Percentiles rank a stretch among this genome's conserved stretches.
Evolutionary conservation across 92 coral and sea anemone species (phyloP).

Genomic region (Virgularia gustaviana): DNA sequence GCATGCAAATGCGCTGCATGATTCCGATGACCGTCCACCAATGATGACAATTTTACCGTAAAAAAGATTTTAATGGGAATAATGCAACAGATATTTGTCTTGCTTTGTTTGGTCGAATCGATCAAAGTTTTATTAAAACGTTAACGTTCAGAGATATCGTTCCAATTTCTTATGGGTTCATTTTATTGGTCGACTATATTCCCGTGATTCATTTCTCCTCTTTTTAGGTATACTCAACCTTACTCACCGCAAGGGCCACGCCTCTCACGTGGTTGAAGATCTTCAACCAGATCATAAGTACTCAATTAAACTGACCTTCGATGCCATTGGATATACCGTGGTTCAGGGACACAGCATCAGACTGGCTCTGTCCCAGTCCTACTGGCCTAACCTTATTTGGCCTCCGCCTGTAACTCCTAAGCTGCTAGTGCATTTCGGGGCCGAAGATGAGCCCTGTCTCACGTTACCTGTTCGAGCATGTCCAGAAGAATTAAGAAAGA

Average conservation of each 20-base stretch:
- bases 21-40: no score
- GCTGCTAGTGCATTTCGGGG: conserved; percentile 52
- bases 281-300: conserved; percentile 51
- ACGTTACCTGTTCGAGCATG: conserved; percentile 55
- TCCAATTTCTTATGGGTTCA: no score
- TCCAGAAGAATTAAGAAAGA: conserved; percentile 1
- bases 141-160: no score
- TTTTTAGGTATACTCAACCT: conserved; percentile 61
- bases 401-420: conserved; percentile 63
- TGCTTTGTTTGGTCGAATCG: no score
- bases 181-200: no score
- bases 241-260: conserved; percentile 64
- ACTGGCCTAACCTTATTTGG: conserved; percentile 71
- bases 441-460: conserved; percentile 50
- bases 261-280: conserved; percentile 42
- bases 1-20: no score
- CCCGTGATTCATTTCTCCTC: background rate
- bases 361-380: conserved; percentile 68
- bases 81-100: no score
- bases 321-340: conserved; percentile 59
- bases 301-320: conserved; percentile 45
- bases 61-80: no score
- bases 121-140: no score
- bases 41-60: no score
- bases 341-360: conserved; percentile 65